Percentiles rank a stretch among this genome's conserved stretches.
Conservation (phyloP, 2,797 vertebrate species). For the Chlorospingus semifuscus region DNA sequence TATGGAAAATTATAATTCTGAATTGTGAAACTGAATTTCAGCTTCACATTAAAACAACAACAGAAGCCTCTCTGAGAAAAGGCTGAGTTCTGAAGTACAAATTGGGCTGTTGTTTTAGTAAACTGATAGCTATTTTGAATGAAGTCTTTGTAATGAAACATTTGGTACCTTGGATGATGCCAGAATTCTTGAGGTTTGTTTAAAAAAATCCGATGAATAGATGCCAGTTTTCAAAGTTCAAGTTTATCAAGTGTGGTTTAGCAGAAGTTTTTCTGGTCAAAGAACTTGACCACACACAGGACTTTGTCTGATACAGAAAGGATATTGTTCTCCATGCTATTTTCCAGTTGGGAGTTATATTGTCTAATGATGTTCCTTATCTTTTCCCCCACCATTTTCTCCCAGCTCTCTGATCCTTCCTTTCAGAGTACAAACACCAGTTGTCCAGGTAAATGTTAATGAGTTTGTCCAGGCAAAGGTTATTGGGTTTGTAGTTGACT, state of each 20-base stretch:
- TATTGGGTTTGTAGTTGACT: neutral
- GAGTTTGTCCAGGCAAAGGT: neutral
- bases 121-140: neutral
- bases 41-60: neutral
- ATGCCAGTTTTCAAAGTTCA: constrained; percentile 1
- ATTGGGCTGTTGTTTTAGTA: neutral
- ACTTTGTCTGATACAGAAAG: neutral
- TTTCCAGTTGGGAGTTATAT: neutral
- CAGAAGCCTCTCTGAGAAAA: neutral
- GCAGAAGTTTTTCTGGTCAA: neutral
- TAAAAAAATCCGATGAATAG: neutral
- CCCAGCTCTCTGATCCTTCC: neutral
- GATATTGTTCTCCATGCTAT: neutral
- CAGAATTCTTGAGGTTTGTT: neutral
- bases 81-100: neutral
- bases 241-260: neutral
- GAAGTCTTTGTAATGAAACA: neutral
- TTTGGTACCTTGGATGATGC: neutral
- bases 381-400: neutral
- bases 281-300: neutral
- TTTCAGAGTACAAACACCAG: neutral
- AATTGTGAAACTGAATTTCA: neutral
- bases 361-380: neutral
- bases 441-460: neutral
- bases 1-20: neutral